Conservation (phyloP, 2,888 invertebrate species). For the Monopis laevigella region DNA sequence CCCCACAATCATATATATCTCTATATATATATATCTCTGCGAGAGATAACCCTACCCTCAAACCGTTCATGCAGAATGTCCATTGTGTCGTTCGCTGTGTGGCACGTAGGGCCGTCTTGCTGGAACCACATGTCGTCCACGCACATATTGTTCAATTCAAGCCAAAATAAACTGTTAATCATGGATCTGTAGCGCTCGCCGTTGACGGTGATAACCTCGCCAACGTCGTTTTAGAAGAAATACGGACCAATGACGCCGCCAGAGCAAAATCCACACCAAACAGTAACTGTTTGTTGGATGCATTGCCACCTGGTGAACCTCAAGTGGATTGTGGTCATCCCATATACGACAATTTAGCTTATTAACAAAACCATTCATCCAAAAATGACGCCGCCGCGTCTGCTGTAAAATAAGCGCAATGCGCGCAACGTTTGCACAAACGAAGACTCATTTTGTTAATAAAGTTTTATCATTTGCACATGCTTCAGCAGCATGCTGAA, state of each 20-base stretch:
- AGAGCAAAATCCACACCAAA: background rate
- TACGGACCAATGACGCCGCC: background rate
- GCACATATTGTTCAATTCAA: constrained; percentile 15
- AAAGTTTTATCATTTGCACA: too few relatives aligned
- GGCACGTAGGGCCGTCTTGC: constrained; percentile 17
- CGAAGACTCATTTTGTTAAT: too few relatives aligned
- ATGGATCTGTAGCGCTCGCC: too few relatives aligned
- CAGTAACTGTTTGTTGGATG: constrained; percentile 2
- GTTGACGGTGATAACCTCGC: too few relatives aligned
- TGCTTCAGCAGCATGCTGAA: too few relatives aligned
- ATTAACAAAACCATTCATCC: too few relatives aligned
- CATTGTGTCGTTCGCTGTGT: constrained; percentile 23
- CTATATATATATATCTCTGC: too few relatives aligned
- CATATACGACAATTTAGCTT: constrained; percentile 12
- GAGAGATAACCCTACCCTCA: constrained; percentile 17
- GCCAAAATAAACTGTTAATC: constrained; percentile 16
- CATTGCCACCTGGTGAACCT: constrained; percentile 13
- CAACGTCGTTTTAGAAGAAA: constrained; percentile 1
- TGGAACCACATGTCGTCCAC: constrained; percentile 14
- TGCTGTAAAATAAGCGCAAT: too few relatives aligned
- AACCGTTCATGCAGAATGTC: constrained; percentile 19
- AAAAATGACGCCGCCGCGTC: too few relatives aligned
- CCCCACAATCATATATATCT: constrained; percentile 18
- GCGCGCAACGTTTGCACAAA: too few relatives aligned
- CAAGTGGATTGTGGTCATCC: constrained; percentile 15